Evolutionary conservation across 2,888 invertebrate genomes (phyloP).

Genomic region (Nomada ruficornis): DNA sequence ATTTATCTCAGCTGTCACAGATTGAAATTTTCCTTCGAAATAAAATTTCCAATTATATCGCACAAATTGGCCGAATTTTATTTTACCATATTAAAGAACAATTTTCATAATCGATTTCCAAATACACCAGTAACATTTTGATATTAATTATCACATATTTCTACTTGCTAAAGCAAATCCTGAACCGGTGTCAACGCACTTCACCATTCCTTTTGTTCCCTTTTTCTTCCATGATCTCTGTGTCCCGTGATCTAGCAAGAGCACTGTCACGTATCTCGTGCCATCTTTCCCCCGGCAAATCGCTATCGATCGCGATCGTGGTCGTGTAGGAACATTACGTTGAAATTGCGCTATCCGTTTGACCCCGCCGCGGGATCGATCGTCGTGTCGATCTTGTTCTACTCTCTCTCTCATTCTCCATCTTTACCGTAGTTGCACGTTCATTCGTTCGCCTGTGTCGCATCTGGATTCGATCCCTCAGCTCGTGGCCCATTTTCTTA

Average conservation of each 20-base stretch:
- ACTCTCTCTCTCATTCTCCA: constrained; percentile 21
- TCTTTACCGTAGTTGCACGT: constrained; percentile 28
- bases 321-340: constrained; percentile 67
- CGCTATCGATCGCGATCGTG: constrained; percentile 73
- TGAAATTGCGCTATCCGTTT: constrained; percentile 73
- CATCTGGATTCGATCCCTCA: constrained; percentile 17
- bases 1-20: no score
- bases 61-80: no score
- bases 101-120: no score
- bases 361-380: constrained; percentile 67
- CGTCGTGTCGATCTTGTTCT: constrained; percentile 62
- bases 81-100: no score
- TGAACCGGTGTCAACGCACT: background rate
- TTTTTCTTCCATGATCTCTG: background rate
- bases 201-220: constrained; percentile 7
- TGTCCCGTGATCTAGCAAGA: constrained; percentile 48
- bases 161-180: background rate
- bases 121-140: no score
- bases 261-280: constrained; percentile 69
- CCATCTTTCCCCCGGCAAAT: constrained; percentile 68
- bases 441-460: constrained; percentile 10
- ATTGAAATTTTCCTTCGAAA: no score
- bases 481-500: constrained; percentile 23
- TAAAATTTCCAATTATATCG: no score
- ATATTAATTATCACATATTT: background rate